Conservation (phyloP, 2,888 invertebrate genomes). For the Osedax frankpressi region DNA sequence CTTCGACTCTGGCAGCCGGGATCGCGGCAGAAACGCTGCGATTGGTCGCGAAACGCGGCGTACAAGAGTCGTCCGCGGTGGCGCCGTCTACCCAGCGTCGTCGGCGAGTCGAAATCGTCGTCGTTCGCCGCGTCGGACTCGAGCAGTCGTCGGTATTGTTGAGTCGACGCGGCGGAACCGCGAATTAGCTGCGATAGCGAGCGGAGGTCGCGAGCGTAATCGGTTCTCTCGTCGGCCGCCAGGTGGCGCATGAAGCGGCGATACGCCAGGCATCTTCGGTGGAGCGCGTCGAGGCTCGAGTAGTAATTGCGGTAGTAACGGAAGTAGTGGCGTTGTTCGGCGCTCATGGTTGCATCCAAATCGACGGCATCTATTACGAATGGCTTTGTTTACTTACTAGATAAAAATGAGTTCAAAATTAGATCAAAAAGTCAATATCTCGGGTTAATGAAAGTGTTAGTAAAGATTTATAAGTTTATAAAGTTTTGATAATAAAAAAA, state of each 20-base stretch:
- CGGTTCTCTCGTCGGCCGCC: not conserved
- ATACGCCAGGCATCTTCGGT: not conserved
- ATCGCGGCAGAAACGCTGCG: not conserved
- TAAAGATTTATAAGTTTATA: no score
- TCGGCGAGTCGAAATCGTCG: not conserved
- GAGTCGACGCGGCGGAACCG: not conserved
- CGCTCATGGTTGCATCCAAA: no score
- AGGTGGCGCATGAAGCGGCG: not conserved
- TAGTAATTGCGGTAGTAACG: constrained; percentile 63
- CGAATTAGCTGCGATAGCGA: not conserved
- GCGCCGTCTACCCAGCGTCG: not conserved
- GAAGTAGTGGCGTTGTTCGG: no score
- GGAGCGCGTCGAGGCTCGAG: constrained; percentile 25
- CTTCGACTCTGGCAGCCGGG: not conserved
- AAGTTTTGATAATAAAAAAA: no score
- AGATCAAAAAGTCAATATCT: no score
- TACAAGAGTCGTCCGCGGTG: not conserved
- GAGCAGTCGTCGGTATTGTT: not conserved
- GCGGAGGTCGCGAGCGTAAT: not conserved
- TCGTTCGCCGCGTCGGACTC: not conserved
- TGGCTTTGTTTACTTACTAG: no score
- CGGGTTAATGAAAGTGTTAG: no score
- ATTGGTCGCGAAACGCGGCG: not conserved
- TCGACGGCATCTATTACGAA: no score
- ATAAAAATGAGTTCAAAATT: no score